A percentile compares a stretch with the other conserved stretches of the same genome.
These are phyloP conservation scores for Parotia lawesii DNA, from an alignment of 2,113 vertebrate genomes.

Conservation along the genomic window DNA sequence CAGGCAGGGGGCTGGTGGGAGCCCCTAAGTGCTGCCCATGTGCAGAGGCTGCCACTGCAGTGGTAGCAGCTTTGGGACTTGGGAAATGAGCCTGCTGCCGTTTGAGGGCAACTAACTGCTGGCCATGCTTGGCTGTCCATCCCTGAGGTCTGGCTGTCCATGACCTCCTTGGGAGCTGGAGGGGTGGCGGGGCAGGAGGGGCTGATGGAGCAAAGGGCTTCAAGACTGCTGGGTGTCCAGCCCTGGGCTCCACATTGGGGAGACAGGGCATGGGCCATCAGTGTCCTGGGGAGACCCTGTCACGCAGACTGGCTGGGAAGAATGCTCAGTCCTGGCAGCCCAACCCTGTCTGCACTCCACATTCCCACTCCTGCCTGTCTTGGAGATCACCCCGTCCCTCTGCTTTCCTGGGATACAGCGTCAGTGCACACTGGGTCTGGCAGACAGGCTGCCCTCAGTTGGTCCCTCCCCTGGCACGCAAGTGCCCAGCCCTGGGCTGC, in stretches of 20 bases:
- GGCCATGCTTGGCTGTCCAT: neutral
- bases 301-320: neutral
- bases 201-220: neutral
- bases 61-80: neutral
- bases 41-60: neutral
- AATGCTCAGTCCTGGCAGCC: neutral
- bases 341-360: neutral
- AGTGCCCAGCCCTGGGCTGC: neutral
- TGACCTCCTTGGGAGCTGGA: neutral
- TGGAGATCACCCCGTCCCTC: neutral
- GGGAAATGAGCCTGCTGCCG: neutral
- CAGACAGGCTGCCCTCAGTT: neutral
- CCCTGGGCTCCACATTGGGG: neutral
- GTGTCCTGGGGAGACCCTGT: neutral
- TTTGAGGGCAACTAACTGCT: neutral
- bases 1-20: neutral
- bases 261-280: neutral
- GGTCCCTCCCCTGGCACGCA: neutral
- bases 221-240: neutral
- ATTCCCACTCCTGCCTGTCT: neutral
- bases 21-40: accelerated
- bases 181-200: neutral
- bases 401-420: neutral
- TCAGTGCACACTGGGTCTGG: neutral
- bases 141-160: neutral